These are phyloP conservation scores for Fukomys damarensis DNA, from an alignment of 2,113 vertebrate species.

Conservation along the genomic window DNA sequence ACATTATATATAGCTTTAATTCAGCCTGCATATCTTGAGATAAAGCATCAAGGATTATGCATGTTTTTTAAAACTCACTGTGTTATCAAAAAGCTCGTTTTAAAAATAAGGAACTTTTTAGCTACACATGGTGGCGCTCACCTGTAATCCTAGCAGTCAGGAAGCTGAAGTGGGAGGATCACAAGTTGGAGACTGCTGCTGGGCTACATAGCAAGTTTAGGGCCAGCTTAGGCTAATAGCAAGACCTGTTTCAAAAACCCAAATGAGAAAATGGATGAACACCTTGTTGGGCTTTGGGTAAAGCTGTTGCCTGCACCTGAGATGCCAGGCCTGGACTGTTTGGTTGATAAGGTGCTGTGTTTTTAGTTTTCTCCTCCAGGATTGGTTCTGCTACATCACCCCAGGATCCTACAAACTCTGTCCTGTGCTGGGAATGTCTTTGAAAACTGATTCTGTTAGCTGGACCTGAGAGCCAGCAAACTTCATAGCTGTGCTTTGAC, in stretches of 20 bases:
- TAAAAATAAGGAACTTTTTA: constrained; percentile 40
- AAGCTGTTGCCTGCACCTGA: not conserved
- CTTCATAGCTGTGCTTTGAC: not conserved
- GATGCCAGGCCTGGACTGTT: not conserved
- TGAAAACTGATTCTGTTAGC: not conserved
- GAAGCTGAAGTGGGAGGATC: not conserved
- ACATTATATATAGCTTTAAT: constrained; percentile 37
- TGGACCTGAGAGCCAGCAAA: not conserved
- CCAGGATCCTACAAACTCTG: not conserved
- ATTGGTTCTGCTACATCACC: not conserved
- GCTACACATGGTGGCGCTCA: not conserved
- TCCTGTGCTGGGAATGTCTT: not conserved
- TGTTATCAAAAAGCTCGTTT: constrained; percentile 33
- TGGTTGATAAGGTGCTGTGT: not conserved
- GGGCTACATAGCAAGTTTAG: not conserved
- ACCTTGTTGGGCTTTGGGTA: not conserved
- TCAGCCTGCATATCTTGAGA: constrained; percentile 24
- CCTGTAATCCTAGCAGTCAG: not conserved
- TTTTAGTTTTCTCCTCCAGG: not conserved
- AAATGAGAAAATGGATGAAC: not conserved
- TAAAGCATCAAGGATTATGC: not conserved
- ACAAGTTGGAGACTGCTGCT: not conserved
- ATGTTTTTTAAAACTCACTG: not conserved
- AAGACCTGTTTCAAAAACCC: not conserved
- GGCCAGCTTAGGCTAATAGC: not conserved